Conservation (phyloP, 1,140 invertebrate genomes). For the Nylanderia fulva region DNA sequence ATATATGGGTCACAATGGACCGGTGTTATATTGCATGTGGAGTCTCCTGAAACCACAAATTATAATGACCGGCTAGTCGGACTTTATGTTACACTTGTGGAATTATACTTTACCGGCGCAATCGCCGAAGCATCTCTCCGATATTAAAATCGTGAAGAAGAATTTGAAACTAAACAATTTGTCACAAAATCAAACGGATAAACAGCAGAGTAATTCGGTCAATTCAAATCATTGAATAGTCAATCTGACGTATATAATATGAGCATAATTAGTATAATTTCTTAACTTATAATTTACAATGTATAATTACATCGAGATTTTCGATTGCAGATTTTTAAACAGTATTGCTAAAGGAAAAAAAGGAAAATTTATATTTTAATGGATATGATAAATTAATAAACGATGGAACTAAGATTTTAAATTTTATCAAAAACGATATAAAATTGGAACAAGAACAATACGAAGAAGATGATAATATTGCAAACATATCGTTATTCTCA, state of each 20-base stretch:
- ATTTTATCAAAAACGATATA: slow-evolving; percentile 72
- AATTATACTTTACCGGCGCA: slow-evolving; percentile 65
- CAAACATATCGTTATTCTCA: slow-evolving; percentile 80
- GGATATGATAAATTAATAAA: slow-evolving; percentile 66
- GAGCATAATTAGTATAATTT: slow-evolving; percentile 44
- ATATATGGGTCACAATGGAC: slow-evolving; percentile 86
- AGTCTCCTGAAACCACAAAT: slow-evolving; percentile 88
- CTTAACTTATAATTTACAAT: background rate
- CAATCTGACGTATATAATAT: background rate
- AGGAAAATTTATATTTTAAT: slow-evolving; percentile 71
- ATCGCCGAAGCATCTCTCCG: slow-evolving; percentile 71
- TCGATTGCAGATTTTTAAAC: slow-evolving; percentile 51
- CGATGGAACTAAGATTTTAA: slow-evolving; percentile 65
- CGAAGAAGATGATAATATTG: slow-evolving; percentile 8
- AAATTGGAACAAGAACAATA: slow-evolving; percentile 36
- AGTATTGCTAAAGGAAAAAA: slow-evolving; percentile 44
- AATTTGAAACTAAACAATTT: slow-evolving; percentile 61
- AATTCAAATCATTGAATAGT: background rate
- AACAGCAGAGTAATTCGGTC: background rate
- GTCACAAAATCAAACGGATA: slow-evolving; percentile 61
- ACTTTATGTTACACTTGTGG: slow-evolving; percentile 88
- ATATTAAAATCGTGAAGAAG: slow-evolving; percentile 28
- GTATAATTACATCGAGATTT: background rate
- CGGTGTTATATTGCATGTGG: slow-evolving; percentile 88
- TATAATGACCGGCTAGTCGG: slow-evolving; percentile 88